Conservation (phyloP, 2,888 invertebrate genomes). For the Podabrus alpinus region DNA sequence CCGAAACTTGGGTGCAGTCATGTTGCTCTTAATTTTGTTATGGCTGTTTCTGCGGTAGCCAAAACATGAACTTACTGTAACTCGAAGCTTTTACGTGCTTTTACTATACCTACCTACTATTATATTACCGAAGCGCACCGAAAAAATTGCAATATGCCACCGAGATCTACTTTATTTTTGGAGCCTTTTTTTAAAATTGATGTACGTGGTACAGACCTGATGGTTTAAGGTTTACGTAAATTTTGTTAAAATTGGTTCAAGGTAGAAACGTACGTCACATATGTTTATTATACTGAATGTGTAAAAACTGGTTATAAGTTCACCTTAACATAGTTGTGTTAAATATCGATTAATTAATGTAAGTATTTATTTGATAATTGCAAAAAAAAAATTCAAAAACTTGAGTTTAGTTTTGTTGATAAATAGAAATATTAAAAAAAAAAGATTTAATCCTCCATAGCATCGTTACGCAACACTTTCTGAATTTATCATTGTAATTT, state of each 20-base stretch:
- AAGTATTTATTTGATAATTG: background rate
- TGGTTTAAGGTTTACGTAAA: background rate
- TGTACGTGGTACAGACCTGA: no score
- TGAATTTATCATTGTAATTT: background rate
- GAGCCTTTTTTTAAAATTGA: no score
- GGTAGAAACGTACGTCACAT: background rate
- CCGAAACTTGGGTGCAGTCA: no score
- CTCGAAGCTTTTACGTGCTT: no score
- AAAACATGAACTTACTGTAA: background rate
- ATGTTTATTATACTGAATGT: background rate
- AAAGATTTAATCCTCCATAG: no score
- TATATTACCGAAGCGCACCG: no score
- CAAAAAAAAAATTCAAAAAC: background rate
- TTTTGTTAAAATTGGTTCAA: constrained; percentile 3
- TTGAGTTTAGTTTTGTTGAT: no score
- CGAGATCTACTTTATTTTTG: no score
- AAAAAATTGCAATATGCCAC: no score
- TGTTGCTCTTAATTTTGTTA: background rate
- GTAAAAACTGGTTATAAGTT: background rate
- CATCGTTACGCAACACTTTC: no score
- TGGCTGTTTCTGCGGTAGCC: background rate
- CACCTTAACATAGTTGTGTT: constrained; percentile 3
- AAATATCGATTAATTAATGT: background rate
- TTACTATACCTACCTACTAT: no score
- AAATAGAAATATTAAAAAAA: no score